Evolutionary conservation across 1,140 invertebrate species (phyloP), one percentile per base, ranked within the genome.

Genomic region (Dendroctonus valens): DNA sequence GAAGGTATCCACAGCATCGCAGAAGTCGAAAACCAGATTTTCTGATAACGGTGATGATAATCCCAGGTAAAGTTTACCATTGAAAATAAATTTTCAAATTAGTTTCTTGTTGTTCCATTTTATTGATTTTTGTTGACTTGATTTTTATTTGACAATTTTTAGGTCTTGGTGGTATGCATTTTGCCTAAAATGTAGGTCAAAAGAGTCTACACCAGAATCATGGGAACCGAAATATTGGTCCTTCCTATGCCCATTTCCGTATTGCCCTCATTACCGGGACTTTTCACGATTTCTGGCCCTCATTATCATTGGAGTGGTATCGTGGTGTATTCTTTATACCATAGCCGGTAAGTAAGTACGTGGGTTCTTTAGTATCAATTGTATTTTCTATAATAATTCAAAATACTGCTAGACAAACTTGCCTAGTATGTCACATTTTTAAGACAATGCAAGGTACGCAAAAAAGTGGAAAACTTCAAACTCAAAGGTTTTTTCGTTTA

Each of bases 191-290:
- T 90, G 88, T 78, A 84, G 88, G 71, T 83, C 85, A 71, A 83
- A 85, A 72, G 89, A 68, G 40, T 88, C 91, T 69, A 76, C 83
- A 0, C 83, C 83, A 6, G 85, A 88, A 9, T 87, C 90, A 12
- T 92, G 90, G 90, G 88, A 91, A 74, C 91, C 91, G 5, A 78
- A 85, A 0, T 82, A 86, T 59, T 92, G 90, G 90, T 84, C 86
- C 67, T 85, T 83, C 76, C 77, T 89, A 63, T 93, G 89, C 73
- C 91, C 91, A 0, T 89, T 89, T 72, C 91, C 91, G 12, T 85
- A 92, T 73, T 93, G 89, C 73, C 90, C 90, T 5, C 87, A 88
- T 3, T 92, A 90, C 76, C 82, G 90, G 51, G 88, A 89, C 73
- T 87, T 91, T 72, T 88, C 90, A 3, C 82, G 90, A 55, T 79